These are phyloP conservation scores for Aldabrachelys gigantea DNA, from an alignment of 2,113 vertebrate genomes.

Conservation along the genomic window DNA sequence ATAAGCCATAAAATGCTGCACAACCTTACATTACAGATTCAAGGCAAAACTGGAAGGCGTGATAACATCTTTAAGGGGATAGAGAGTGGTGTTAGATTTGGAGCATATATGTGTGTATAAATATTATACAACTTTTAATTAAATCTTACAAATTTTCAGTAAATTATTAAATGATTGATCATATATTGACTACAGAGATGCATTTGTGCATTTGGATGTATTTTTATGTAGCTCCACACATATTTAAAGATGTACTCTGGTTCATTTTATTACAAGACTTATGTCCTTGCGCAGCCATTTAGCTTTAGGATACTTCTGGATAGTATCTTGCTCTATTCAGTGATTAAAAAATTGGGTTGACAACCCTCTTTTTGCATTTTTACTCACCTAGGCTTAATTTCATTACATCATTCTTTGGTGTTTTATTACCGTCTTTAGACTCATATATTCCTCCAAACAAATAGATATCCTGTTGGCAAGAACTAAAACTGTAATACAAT, in stretches of 20 bases:
- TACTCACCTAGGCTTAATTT: constrained; percentile 80
- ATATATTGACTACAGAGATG: background rate
- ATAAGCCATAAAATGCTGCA: background rate
- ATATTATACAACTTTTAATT: background rate
- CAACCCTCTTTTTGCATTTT: background rate
- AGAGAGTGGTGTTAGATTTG: background rate
- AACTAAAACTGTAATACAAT: background rate
- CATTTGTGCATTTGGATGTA: background rate
- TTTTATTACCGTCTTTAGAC: constrained; percentile 57
- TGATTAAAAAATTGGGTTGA: background rate
- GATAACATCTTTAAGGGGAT: background rate
- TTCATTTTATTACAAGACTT: background rate
- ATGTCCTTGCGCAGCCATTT: background rate
- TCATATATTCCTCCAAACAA: constrained; percentile 75
- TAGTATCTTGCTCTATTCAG: background rate
- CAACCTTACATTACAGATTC: background rate
- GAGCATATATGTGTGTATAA: background rate
- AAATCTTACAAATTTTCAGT: background rate
- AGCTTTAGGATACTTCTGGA: background rate
- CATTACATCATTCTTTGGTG: constrained; percentile 73
- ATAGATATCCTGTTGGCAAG: constrained; percentile 77
- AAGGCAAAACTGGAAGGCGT: background rate
- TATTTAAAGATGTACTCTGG: background rate
- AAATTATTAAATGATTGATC: background rate
- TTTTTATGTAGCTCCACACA: background rate